phyloP scores from a whole-genome alignment of 2,113 vertebrate genomes.

The Lagopus muta region DNA sequence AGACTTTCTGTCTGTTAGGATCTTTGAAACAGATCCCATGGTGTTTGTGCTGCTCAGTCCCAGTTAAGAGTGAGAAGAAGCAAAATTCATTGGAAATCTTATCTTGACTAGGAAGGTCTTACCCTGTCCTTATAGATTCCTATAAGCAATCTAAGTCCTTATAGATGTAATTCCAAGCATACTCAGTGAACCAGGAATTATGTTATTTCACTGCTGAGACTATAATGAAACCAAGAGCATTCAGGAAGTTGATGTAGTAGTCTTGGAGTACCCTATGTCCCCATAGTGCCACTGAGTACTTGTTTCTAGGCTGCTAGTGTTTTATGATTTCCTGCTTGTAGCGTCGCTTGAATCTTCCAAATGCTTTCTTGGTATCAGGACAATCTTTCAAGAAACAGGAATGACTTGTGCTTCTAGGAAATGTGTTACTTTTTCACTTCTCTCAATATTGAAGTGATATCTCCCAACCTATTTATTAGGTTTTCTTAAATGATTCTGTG shows the following conservation, averaged over 20 bases:
- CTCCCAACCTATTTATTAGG: neutral
- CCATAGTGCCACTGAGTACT: neutral
- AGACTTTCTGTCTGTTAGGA: neutral
- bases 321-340: neutral
- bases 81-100: neutral
- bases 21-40: neutral
- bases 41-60: neutral
- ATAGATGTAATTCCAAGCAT: neutral
- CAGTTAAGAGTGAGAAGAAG: neutral
- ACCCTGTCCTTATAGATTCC: neutral
- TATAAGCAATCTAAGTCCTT: neutral
- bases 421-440: accelerated
- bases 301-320: neutral
- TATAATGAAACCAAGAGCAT: neutral
- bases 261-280: neutral
- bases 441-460: neutral
- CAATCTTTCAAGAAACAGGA: neutral
- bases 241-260: neutral
- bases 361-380: neutral
- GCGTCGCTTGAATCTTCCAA: neutral
- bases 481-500: neutral
- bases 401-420: neutral
- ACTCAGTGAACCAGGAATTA: neutral
- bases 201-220: neutral
- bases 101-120: neutral